Evolutionary conservation across 2,113 vertebrate genomes (phyloP).

Genomic region (Erythrocercus mccallii): DNA sequence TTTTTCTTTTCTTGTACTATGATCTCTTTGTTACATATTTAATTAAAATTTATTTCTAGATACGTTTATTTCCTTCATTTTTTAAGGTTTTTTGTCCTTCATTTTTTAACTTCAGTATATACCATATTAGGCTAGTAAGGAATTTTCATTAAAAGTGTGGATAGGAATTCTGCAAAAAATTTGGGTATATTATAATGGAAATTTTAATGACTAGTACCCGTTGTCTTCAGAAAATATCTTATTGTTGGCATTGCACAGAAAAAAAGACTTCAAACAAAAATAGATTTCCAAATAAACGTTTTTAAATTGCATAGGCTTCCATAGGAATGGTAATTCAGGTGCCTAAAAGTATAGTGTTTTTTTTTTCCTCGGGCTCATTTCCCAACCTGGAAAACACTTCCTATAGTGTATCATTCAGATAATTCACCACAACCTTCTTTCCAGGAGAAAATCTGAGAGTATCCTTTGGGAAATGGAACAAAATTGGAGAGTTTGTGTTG

Average conservation of each 20-base stretch:
- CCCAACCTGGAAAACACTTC: background rate
- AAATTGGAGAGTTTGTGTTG: background rate
- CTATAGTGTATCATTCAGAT: background rate
- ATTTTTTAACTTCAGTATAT: background rate
- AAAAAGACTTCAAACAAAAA: background rate
- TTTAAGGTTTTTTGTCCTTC: background rate
- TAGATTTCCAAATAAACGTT: background rate
- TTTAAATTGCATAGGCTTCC: background rate
- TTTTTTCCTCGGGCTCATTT: background rate
- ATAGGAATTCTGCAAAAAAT: background rate
- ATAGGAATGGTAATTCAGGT: background rate
- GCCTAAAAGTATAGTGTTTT: fast-evolving
- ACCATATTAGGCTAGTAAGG: background rate
- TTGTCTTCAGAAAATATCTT: background rate
- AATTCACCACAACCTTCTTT: background rate
- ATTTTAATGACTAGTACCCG: background rate
- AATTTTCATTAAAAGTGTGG: background rate
- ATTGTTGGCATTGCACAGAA: background rate
- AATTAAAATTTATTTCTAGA: background rate
- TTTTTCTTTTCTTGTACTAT: background rate
- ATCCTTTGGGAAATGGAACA: background rate
- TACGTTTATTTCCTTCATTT: background rate
- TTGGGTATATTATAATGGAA: background rate
- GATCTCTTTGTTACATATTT: background rate
- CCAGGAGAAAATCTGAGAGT: background rate